These are phyloP conservation scores for Ia io DNA, from an alignment of 2,113 vertebrate species.

Conservation along the genomic window DNA sequence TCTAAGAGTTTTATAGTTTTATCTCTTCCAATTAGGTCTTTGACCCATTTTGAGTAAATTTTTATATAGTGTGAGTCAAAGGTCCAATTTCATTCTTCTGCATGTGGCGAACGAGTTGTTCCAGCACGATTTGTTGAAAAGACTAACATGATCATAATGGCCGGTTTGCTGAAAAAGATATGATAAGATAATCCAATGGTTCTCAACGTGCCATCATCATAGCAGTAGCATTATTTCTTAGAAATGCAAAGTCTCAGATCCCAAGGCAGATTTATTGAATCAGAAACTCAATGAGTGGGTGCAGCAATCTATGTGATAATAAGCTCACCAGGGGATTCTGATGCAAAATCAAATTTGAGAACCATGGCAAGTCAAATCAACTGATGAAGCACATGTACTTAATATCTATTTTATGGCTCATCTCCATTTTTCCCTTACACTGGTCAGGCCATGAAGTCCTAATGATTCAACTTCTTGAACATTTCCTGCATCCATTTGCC, in stretches of 20 bases:
- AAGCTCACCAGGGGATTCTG: not conserved
- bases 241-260: not conserved
- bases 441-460: not conserved
- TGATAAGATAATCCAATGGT: not conserved
- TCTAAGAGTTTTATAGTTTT: not conserved
- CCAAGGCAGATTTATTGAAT: not conserved
- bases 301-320: not conserved
- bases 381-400: not conserved
- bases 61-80: not conserved
- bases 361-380: not conserved
- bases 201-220: not conserved
- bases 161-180: not conserved
- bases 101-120: not conserved
- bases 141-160: not conserved
- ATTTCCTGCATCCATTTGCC: not conserved
- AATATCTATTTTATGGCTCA: not conserved
- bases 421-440: not conserved
- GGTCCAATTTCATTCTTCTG: not conserved
- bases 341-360: not conserved
- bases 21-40: not conserved
- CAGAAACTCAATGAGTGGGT: not conserved
- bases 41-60: not conserved
- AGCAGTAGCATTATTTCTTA: not conserved
- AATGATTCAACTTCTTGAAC: not conserved
- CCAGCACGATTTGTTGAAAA: not conserved